Evolutionary conservation across 2,888 invertebrate genomes (phyloP).

Genomic region (Hirtodrosophila confusa): DNA sequence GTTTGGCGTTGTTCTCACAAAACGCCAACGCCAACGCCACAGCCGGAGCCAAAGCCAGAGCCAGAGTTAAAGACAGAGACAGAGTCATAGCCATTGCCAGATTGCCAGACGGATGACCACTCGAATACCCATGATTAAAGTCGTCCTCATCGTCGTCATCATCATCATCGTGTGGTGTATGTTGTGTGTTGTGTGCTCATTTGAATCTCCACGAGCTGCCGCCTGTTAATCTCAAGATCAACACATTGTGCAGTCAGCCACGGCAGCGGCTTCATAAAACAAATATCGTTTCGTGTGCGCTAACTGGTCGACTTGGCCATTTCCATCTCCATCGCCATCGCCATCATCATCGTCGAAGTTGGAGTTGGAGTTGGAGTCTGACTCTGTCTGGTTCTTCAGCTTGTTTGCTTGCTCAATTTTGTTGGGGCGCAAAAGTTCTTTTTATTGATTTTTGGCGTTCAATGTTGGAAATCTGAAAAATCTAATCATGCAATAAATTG

Average conservation of each 20-base stretch:
- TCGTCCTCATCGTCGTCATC: conserved; percentile 49
- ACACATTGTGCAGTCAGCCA: conserved; percentile 73
- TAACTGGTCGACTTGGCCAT: conserved; percentile 62
- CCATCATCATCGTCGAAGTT: conserved; percentile 7
- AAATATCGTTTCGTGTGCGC: conserved; percentile 71
- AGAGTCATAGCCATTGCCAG: conserved; percentile 15
- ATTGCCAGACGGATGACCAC: conserved; percentile 51
- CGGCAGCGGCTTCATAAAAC: conserved; percentile 77
- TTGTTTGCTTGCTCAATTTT: conserved; percentile 64
- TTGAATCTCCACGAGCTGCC: conserved; percentile 74
- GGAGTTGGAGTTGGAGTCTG: conserved; percentile 4
- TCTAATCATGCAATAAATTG: conserved; percentile 80
- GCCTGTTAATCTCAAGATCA: conserved; percentile 79
- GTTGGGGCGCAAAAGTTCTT: conserved; percentile 59
- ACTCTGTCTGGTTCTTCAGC: conserved; percentile 23
- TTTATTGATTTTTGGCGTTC: conserved; percentile 62
- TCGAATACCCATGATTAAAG: conserved; percentile 75
- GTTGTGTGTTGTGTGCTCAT: conserved; percentile 66
- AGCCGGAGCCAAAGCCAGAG: background rate
- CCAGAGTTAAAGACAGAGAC: background rate
- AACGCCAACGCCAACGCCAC: conserved; percentile 69
- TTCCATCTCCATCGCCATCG: conserved; percentile 25
- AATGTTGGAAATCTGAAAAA: conserved; percentile 53
- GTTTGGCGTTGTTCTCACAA: conserved; percentile 79
- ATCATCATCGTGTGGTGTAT: conserved; percentile 22